Evolutionary conservation across 1,140 invertebrate species (phyloP).

Genomic region (Drosophila parvula): DNA sequence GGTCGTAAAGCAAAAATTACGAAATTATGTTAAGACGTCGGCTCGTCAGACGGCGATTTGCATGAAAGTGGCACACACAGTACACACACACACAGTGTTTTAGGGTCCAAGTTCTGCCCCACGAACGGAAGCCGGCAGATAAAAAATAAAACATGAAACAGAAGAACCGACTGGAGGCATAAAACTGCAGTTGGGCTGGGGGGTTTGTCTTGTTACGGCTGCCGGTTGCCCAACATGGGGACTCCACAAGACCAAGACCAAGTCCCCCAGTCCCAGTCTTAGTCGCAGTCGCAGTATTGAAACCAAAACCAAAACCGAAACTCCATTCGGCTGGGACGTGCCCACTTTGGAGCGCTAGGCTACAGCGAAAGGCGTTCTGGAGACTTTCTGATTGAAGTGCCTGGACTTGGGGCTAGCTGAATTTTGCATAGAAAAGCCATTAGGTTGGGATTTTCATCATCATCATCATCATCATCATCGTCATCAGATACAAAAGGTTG

Average conservation of each 20-base stretch:
- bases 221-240: constrained; percentile 69
- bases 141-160: constrained; percentile 43
- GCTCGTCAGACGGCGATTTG: constrained; percentile 63
- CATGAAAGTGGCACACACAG: constrained; percentile 75
- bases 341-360: constrained; percentile 1
- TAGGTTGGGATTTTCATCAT: constrained; percentile 56
- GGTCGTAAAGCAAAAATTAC: constrained; percentile 51
- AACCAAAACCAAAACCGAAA: constrained; percentile 16
- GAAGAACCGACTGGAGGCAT: constrained; percentile 48
- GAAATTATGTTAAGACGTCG: constrained; percentile 69
- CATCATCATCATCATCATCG: constrained; percentile 38
- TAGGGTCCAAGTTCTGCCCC: constrained; percentile 18
- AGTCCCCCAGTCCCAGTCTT: constrained; percentile 1
- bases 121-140: constrained; percentile 66
- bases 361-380: constrained; percentile 53
- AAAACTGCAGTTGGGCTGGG: constrained; percentile 37
- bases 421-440: constrained; percentile 78
- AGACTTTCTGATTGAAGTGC: constrained; percentile 78
- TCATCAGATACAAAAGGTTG: constrained; percentile 58
- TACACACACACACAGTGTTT: constrained; percentile 33
- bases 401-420: constrained; percentile 31
- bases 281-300: constrained; percentile 5
- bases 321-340: constrained; percentile 30
- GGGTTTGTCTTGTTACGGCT: constrained; percentile 31
- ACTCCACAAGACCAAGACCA: constrained; percentile 21